Evolutionary conservation across 2,113 vertebrate genomes (phyloP).

Genomic region (Platanista minor): DNA sequence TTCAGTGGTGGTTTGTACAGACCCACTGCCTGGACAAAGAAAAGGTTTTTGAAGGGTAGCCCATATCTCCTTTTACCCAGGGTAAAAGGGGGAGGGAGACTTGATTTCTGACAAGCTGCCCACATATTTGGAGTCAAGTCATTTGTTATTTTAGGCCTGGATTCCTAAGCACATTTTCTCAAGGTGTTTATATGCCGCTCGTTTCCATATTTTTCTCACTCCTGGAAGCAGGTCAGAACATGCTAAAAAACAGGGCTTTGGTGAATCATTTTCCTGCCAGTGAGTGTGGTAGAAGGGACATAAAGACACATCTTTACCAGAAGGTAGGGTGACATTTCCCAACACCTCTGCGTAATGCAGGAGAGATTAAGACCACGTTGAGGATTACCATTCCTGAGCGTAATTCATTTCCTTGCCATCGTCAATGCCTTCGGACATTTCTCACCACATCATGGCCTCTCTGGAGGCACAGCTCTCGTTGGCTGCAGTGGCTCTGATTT

Average conservation of each 20-base stretch:
- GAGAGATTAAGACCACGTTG: constrained; percentile 68
- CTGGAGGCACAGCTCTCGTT: constrained; percentile 26
- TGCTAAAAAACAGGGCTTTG: constrained; percentile 67
- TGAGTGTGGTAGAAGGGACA: constrained; percentile 60
- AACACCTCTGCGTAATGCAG: constrained; percentile 69
- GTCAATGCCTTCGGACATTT: constrained; percentile 67
- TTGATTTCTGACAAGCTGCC: constrained; percentile 62
- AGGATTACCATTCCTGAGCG: constrained; percentile 62
- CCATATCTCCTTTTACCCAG: background rate
- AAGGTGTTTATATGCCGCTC: constrained; percentile 64
- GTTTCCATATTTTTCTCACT: constrained; percentile 64
- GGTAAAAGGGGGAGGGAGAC: background rate
- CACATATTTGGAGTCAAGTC: constrained; percentile 66
- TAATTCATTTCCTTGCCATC: constrained; percentile 64
- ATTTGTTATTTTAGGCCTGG: constrained; percentile 77
- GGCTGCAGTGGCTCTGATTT: background rate
- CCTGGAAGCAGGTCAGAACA: constrained; percentile 65
- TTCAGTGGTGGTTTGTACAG: background rate
- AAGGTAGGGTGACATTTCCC: constrained; percentile 59
- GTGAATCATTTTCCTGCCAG: constrained; percentile 75
- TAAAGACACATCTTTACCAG: constrained; percentile 58
- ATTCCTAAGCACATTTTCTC: constrained; percentile 62
- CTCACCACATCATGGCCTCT: constrained; percentile 44
- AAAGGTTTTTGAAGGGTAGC: background rate
- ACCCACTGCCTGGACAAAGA: background rate